A percentile compares a stretch with the other conserved stretches of the same genome.
phyloP scores from a whole-genome alignment of 2,113 vertebrate genomes.

The Pavo muticus region DNA sequence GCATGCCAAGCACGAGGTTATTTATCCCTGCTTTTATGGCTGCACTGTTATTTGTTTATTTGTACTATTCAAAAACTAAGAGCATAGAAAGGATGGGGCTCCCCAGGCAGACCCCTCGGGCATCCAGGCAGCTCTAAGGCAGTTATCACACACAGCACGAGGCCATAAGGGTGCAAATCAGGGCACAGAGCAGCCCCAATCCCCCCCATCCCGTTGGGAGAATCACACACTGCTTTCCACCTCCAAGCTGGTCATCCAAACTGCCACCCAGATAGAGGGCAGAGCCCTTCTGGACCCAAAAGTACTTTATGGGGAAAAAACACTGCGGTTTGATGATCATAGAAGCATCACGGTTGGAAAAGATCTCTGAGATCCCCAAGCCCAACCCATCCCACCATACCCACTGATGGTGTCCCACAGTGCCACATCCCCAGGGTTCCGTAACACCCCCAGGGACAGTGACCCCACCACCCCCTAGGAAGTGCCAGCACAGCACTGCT shows the following conservation, averaged over 20 bases:
- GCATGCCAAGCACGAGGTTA: neutral
- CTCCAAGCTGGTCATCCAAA: rapidly evolving
- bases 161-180: neutral
- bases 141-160: neutral
- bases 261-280: neutral
- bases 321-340: rapidly evolving
- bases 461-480: too few relatives aligned
- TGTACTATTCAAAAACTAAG: neutral
- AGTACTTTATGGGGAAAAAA: rapidly evolving
- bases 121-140: neutral
- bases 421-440: too few relatives aligned
- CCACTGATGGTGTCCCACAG: too few relatives aligned
- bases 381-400: too few relatives aligned
- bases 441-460: too few relatives aligned
- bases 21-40: neutral
- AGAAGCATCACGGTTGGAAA: too few relatives aligned
- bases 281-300: rapidly evolving
- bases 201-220: neutral
- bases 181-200: neutral
- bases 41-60: neutral
- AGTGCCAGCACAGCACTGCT: too few relatives aligned
- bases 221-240: neutral
- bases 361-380: too few relatives aligned
- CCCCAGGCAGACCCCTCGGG: neutral
- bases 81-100: neutral